These are phyloP conservation scores for Cotesia congregata DNA, from an alignment of 2,888 invertebrate species.

Conservation along the genomic window DNA sequence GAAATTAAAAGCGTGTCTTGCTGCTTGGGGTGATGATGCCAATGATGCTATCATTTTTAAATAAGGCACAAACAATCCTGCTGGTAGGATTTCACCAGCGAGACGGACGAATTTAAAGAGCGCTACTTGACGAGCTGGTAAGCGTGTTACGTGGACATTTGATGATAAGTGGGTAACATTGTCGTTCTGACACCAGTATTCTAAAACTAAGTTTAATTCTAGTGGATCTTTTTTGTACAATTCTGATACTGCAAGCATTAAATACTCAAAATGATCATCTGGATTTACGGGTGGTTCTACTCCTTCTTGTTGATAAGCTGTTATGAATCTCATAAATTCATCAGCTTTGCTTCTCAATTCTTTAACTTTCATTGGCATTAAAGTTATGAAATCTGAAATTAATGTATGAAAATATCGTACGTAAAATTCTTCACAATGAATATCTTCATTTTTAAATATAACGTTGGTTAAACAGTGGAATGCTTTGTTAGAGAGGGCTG, in stretches of 20 bases:
- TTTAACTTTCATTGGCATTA: conserved; percentile 92
- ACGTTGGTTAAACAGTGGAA: conserved; percentile 85
- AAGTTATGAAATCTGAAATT: conserved; percentile 91
- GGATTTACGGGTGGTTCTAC: conserved; percentile 82
- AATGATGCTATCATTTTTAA: conserved; percentile 88
- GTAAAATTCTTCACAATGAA: conserved; percentile 86
- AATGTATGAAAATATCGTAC: conserved; percentile 86
- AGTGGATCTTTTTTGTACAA: conserved; percentile 84
- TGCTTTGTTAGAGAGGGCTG: conserved; percentile 83
- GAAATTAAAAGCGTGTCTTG: conserved; percentile 83
- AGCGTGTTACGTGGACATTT: conserved; percentile 52
- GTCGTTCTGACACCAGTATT: conserved; percentile 84
- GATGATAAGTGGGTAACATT: conserved; percentile 68
- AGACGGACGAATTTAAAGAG: conserved; percentile 92
- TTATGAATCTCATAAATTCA: conserved; percentile 86
- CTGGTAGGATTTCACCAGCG: conserved; percentile 88
- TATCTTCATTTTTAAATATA: conserved; percentile 78
- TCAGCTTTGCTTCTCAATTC: conserved; percentile 88
- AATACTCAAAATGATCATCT: conserved; percentile 85
- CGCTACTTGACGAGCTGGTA: conserved; percentile 80
- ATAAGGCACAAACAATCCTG: conserved; percentile 88
- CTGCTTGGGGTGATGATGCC: conserved; percentile 82
- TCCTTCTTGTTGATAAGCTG: conserved; percentile 82
- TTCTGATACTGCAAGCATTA: conserved; percentile 83
- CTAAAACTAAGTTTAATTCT: conserved; percentile 78